These are phyloP conservation scores for Dasypogon diadema DNA, from an alignment of 2,888 invertebrate genomes.

Conservation along the genomic window DNA sequence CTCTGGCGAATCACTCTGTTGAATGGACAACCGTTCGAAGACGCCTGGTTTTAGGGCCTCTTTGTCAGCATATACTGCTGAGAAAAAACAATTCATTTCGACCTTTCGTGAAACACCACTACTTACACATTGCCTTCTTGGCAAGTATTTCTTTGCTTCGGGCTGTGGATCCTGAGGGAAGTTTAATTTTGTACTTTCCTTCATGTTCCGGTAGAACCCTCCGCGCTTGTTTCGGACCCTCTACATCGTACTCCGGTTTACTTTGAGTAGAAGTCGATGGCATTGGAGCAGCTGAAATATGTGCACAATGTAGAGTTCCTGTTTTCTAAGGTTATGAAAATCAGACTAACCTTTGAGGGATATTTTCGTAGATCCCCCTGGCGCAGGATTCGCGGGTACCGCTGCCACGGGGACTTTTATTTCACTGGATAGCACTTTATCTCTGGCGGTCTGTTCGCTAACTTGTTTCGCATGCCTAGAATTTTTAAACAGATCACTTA, in stretches of 20 bases:
- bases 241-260: background rate
- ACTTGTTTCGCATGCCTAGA: constrained; percentile 73
- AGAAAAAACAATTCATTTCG: background rate
- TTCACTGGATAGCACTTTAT: constrained; percentile 70
- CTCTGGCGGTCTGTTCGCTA: constrained; percentile 72
- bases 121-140: constrained; percentile 66
- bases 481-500: too few species aligned
- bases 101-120: too few species aligned
- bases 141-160: constrained; percentile 70
- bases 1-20: constrained; percentile 48
- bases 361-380: constrained; percentile 47
- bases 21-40: constrained; percentile 63
- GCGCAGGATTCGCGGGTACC: constrained; percentile 65
- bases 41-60: constrained; percentile 62
- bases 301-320: too few species aligned
- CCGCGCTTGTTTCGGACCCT: constrained; percentile 62
- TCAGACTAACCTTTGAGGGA: constrained; percentile 20
- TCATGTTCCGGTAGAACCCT: constrained; percentile 71
- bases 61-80: constrained; percentile 64
- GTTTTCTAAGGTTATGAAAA: background rate
- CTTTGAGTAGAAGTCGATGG: background rate
- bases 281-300: background rate
- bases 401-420: constrained; percentile 71
- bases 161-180: constrained; percentile 71
- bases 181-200: constrained; percentile 71